Evolutionary conservation across 2,113 vertebrate species (phyloP).

Genomic region (Podarcis muralis): DNA sequence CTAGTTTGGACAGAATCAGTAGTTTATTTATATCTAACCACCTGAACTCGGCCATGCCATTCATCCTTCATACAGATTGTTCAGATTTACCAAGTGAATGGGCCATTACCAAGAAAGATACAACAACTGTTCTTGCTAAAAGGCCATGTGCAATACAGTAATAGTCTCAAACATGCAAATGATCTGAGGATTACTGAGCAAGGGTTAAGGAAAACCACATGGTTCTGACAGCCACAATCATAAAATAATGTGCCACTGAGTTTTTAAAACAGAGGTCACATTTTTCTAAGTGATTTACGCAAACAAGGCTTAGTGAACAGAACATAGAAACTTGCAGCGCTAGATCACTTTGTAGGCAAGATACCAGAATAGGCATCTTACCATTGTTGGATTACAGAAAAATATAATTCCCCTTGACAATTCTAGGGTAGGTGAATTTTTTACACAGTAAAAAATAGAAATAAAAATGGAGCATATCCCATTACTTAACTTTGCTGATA

Average conservation of each 20-base stretch:
- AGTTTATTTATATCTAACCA: background rate
- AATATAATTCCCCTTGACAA: background rate
- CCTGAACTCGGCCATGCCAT: background rate
- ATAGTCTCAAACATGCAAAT: background rate
- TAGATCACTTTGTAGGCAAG: background rate
- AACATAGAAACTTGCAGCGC: background rate
- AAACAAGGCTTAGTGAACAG: background rate
- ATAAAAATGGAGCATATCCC: background rate
- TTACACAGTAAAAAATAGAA: background rate
- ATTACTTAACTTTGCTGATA: background rate
- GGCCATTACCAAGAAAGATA: too few species aligned
- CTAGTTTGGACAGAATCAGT: background rate
- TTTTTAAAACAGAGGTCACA: too few species aligned
- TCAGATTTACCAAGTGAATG: too few species aligned
- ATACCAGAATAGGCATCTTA: background rate
- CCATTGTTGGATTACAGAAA: background rate
- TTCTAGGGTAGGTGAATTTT: background rate
- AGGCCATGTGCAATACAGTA: background rate
- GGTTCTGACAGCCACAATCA: background rate
- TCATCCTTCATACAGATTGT: too few species aligned
- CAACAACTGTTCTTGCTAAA: background rate
- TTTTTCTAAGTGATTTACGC: background rate
- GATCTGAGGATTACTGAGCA: background rate
- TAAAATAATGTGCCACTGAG: background rate
- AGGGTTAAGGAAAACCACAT: background rate